Conservation (phyloP, 2,888 invertebrate genomes). For the Chaitophorus viminalis region DNA sequence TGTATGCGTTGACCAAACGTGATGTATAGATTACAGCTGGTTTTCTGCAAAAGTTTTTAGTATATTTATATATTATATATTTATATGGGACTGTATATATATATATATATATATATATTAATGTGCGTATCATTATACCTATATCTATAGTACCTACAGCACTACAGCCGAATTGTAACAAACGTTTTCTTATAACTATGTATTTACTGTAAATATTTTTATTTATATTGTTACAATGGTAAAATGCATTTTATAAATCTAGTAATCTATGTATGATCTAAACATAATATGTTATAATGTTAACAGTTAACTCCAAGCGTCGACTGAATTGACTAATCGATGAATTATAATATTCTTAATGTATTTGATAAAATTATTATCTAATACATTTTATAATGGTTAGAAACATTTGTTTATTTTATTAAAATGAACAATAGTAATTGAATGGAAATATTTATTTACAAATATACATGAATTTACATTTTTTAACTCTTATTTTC, state of each 20-base stretch:
- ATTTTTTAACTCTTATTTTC: no score
- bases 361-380: no score
- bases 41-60: not conserved
- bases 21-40: constrained; percentile 6
- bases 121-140: not conserved
- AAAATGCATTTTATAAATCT: not conserved
- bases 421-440: no score
- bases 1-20: constrained; percentile 51
- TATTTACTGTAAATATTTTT: constrained; percentile 8
- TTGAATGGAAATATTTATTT: no score
- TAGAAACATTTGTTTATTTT: no score
- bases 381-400: no score
- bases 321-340: no score
- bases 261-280: not conserved
- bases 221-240: not conserved
- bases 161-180: not conserved
- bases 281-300: not conserved
- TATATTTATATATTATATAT: not conserved
- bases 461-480: no score
- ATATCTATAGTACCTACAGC: no score
- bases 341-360: no score
- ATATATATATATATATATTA: no score
- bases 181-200: not conserved
- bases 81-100: constrained; percentile 24
- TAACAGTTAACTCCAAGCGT: not conserved